Percentiles rank a stretch among this genome's conserved stretches.
Conservation (phyloP, 2,797 vertebrate genomes). For the Sciurus vulgaris region DNA sequence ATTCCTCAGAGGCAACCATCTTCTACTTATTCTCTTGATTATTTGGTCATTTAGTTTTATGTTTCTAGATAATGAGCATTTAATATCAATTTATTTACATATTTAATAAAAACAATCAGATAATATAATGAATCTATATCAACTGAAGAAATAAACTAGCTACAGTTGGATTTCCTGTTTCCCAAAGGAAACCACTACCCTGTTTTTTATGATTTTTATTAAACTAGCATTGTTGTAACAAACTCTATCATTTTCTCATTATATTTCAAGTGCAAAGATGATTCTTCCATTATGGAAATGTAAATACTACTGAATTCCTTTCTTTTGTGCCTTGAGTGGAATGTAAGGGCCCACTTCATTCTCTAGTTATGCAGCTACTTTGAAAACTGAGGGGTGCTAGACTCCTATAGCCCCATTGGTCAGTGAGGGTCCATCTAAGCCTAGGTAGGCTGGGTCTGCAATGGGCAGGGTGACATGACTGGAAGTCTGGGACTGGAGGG, state of each 20-base stretch:
- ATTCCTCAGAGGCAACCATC: neutral
- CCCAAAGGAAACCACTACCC: neutral
- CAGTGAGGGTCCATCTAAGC: neutral
- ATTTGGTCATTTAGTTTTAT: neutral
- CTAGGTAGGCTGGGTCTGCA: neutral
- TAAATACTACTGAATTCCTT: neutral
- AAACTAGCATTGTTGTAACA: neutral
- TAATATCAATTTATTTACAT: conserved; percentile 20
- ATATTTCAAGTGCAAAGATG: neutral
- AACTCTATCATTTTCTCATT: neutral
- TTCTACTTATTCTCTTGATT: neutral
- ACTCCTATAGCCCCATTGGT: too few species aligned
- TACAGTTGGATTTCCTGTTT: neutral
- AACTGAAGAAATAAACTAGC: conserved; percentile 4
- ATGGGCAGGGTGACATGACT: neutral
- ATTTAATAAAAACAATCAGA: neutral
- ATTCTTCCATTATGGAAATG: neutral
- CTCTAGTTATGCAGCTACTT: neutral
- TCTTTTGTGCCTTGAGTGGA: neutral
- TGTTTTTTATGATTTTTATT: conserved; percentile 24
- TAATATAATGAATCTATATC: neutral
- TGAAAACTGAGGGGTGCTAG: neutral
- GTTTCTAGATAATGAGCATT: conserved; percentile 3
- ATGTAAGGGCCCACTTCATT: neutral
- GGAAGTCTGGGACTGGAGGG: neutral